Evolutionary conservation across 2,888 invertebrate genomes (phyloP).

Genomic region (Corbicula japonica): DNA sequence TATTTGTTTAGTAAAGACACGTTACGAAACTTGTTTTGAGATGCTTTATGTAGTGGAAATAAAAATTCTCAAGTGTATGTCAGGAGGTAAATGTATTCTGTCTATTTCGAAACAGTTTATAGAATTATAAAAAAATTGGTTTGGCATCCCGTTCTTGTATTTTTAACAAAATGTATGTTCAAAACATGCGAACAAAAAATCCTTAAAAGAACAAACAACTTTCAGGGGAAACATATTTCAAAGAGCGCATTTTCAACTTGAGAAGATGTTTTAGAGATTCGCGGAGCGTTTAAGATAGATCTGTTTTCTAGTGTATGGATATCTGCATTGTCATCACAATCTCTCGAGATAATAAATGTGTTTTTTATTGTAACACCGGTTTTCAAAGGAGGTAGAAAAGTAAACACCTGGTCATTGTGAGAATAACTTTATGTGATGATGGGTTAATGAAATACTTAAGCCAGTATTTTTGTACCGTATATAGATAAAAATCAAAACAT

Average conservation of each 20-base stretch:
- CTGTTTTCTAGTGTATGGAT: constrained; percentile 19
- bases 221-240: too few species aligned
- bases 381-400: not conserved
- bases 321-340: constrained; percentile 19
- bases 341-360: constrained; percentile 13
- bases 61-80: constrained; percentile 1
- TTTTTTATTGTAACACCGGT: constrained; percentile 31
- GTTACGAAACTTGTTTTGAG: not conserved
- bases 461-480: constrained; percentile 6
- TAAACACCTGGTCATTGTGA: constrained; percentile 25
- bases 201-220: too few species aligned
- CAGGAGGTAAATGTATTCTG: constrained; percentile 56
- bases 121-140: too few species aligned
- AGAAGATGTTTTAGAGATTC: not conserved
- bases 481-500: too few species aligned
- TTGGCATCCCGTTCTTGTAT: too few species aligned
- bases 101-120: too few species aligned
- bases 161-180: too few species aligned
- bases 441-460: constrained; percentile 8
- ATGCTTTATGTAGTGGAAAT: constrained; percentile 8
- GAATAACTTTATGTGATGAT: constrained; percentile 6
- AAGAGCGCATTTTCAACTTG: too few species aligned
- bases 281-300: constrained; percentile 23
- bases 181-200: too few species aligned
- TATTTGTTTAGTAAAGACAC: too few species aligned